Conservation (phyloP, 2,888 invertebrate species). For the Subacronicta megacephala region DNA sequence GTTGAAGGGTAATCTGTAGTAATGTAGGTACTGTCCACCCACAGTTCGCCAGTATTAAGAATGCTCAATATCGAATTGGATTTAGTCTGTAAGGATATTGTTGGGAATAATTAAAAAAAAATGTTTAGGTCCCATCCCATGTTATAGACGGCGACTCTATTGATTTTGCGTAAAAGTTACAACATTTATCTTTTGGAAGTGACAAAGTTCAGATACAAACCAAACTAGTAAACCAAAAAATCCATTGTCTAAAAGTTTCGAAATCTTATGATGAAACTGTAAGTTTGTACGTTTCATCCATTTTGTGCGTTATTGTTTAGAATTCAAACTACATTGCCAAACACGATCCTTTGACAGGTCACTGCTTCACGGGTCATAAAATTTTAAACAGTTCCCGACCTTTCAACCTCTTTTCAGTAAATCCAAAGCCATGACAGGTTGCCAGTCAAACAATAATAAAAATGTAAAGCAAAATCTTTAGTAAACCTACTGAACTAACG, state of each 20-base stretch:
- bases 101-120: no score
- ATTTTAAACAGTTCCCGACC: conserved; percentile 3
- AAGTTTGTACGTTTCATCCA: background rate
- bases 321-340: background rate
- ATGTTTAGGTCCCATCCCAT: no score
- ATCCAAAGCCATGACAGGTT: conserved; percentile 8
- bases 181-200: no score
- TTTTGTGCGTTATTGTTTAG: background rate
- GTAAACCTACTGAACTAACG: background rate
- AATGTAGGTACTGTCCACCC: no score
- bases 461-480: background rate
- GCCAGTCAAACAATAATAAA: background rate
- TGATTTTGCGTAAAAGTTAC: no score
- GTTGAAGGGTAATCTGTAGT: no score
- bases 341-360: background rate
- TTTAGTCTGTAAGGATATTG: no score
- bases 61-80: no score
- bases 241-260: background rate
- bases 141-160: no score
- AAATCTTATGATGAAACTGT: background rate
- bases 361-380: conserved; percentile 11
- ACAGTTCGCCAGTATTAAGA: no score
- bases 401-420: conserved; percentile 9
- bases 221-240: background rate
- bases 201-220: no score